A percentile compares a stretch with the other conserved stretches of the same genome.
phyloP scores from a whole-genome alignment of 2,797 vertebrate genomes.

The Spatula clypeata region DNA sequence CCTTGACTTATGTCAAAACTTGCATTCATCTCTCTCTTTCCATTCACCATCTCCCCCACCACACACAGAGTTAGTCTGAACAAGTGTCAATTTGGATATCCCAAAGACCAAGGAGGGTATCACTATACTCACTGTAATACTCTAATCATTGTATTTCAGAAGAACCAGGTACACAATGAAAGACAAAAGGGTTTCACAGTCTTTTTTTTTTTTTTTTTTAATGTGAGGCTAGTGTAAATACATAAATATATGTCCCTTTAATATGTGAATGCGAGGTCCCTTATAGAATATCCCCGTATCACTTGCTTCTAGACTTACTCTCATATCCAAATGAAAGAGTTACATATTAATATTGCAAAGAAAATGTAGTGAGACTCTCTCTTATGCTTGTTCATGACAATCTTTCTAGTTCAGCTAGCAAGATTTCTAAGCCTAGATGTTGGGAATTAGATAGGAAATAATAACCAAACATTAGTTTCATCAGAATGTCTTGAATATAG shows the following conservation, averaged over 20 bases:
- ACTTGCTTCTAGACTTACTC: not conserved
- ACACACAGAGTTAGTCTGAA: not conserved
- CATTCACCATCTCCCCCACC: not conserved
- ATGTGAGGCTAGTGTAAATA: not conserved
- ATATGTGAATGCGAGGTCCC: not conserved
- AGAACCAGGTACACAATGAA: accelerated
- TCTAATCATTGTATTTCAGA: not conserved
- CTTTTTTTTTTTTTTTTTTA: not conserved
- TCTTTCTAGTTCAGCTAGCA: not conserved
- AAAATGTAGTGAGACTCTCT: not conserved
- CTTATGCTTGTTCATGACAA: not conserved
- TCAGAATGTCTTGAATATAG: not conserved
- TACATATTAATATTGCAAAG: not conserved
- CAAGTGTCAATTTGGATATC: not conserved
- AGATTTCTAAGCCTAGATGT: not conserved
- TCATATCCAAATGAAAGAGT: not conserved
- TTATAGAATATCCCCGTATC: not conserved
- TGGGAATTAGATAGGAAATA: not conserved
- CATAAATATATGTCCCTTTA: not conserved
- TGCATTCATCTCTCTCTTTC: not conserved
- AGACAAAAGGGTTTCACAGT: not conserved
- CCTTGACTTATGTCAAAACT: not conserved
- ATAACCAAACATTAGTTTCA: not conserved
- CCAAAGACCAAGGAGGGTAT: not conserved
- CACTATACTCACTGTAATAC: not conserved